Base-by-base conservation (phyloP, 1,140 invertebrate species). In the Aphaenogaster rudis region DNA sequence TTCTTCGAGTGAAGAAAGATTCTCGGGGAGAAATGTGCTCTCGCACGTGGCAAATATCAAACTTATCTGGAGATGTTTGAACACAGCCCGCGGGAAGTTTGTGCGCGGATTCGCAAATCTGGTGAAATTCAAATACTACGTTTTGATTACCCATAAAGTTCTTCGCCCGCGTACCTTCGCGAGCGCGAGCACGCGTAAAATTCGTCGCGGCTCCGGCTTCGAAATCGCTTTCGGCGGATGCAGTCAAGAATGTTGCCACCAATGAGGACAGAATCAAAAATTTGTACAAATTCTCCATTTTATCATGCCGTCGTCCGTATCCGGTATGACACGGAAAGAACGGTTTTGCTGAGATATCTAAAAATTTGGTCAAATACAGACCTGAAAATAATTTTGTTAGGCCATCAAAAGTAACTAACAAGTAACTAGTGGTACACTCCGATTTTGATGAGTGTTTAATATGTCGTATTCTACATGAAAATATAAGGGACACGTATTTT, bases 61-160 rank as follows among this genome's bases (percentile, higher is more conserved):
- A 86, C 76, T 78, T 79, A 79, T 86, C 82, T 79, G 82, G 72
- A 86, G 82, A 86, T 86, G 74, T 86, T 86, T 86, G 82, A 86
- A 79, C 74, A 77, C 74, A 79, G 82, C 36, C 61, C 50, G 48
- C 82, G 82, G 59, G 48, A 89, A 89, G 76, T 90, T 86, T 76
- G 77, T 78, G 69, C 61, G 74, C 74, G 57, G 48, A 42, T 61
- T 64, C 76, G 82, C 33, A 57, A 88, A 87, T 77, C 57, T 78
- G 59, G 71, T 28, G 28, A 72, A 69, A 50, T 78, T 76, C 21
- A 86, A 89, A 76, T 57, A 67, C 50, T 76, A 69, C 66, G 72
- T 87, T 84, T 79, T 74, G 57, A 89, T 87, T 89, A 66, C 66
- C 59, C 59, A 69, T 79, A 84, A 90, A 87, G 52, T 74, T 67